Base-by-base conservation (phyloP, 2,797 vertebrate genomes). In the Coracias cyanogaster region DNA sequence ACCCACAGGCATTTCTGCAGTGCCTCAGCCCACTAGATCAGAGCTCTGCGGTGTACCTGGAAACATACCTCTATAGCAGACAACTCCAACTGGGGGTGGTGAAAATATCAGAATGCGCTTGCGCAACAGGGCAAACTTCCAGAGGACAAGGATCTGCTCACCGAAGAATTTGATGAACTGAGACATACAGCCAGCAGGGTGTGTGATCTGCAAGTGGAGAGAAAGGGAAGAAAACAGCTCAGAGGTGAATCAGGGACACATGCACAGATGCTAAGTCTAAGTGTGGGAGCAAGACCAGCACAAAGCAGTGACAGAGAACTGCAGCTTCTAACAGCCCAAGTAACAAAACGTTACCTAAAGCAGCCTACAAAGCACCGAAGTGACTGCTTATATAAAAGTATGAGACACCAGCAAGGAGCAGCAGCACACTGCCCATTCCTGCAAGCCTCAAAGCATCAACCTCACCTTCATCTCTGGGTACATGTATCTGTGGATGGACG, bases 121-220 rank as follows among this genome's bases (percentile, higher is more conserved):
- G 96, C 99, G 98, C 31, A 99, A 99, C 95, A 99, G 97, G 48
- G 99, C 99, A 83, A 99, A 99, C 97, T 99, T 99, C 99, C 99
- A 99, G 96, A 99, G 98, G 82, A 99, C 98, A 84, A 99, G 99
- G 91, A 99, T 99, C 97, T 99, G 99, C 95, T 99, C 99, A 24
- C 99, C 99, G 0, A 99, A 99, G 97, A 99, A 99, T 97, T 99
- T 99, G 97, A 99, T 99, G 97, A 99, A 99, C 98, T 99, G 99
- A 92, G 99, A 99, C 99, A 99, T 99, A 97, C 99, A 99, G 97
- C 99, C 99, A 28, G 99, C 99, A 3, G 99, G 99, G 97, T 99
- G 99, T 77, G 99, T 99, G 97, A 99, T 99, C 99, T 99, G 97
- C 83, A 96, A 72, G 69, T 88, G 69, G 37, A 95, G 51, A 8